Conservation (phyloP, 2,797 vertebrate genomes). For the Glyptemys insculpta region DNA sequence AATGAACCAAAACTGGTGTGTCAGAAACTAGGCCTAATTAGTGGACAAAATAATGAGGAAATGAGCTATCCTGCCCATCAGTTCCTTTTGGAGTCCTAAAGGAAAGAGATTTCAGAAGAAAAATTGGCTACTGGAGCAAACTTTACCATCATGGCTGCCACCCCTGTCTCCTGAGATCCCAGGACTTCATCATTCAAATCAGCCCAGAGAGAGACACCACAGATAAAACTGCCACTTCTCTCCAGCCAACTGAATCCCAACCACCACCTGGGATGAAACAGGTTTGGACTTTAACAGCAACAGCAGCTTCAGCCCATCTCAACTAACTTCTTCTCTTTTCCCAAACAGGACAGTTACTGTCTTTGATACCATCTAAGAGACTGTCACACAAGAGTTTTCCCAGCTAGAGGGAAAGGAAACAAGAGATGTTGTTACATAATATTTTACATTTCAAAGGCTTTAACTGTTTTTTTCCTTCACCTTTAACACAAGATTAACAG, state of each 20-base stretch:
- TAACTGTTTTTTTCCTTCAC: not conserved
- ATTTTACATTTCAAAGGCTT: not conserved
- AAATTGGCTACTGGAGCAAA: not conserved
- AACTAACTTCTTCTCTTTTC: not conserved
- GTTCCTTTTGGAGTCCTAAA: not conserved
- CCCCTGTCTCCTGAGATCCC: not conserved
- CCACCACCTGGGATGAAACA: not conserved
- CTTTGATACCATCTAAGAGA: not conserved
- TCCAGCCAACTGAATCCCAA: not conserved
- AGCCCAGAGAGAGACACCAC: not conserved
- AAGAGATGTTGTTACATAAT: not conserved
- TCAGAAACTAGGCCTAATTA: not conserved
- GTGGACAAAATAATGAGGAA: not conserved
- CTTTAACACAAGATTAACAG: not conserved
- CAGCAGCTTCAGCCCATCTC: not conserved
- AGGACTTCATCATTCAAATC: not conserved
- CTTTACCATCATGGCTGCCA: not conserved
- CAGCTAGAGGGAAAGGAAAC: not conserved
- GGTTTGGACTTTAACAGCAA: not conserved
- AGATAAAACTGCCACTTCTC: not conserved
- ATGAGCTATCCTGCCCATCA: not conserved
- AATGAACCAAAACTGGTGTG: not conserved
- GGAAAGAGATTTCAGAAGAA: not conserved
- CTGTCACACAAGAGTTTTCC: not conserved
- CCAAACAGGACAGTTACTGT: not conserved